Evolutionary conservation across 1,140 invertebrate species (phyloP).

Genomic region (Condylostylus longicornis): DNA sequence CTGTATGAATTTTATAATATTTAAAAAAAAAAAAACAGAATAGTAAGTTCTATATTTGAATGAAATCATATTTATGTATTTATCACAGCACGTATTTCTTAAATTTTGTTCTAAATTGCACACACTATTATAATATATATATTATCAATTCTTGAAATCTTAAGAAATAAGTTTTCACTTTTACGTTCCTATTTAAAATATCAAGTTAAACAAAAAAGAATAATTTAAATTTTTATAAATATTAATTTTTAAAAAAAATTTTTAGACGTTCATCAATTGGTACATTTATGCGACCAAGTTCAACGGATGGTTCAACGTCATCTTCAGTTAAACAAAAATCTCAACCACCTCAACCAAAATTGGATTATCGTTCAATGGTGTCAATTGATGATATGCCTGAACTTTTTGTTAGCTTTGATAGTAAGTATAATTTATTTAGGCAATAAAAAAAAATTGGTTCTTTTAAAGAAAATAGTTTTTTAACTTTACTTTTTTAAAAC

Average conservation of each 20-base stretch:
- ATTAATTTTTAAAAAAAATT: background rate
- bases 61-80: too few relatives aligned
- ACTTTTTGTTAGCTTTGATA: conserved; percentile 84
- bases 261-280: conserved; percentile 31
- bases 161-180: too few relatives aligned
- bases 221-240: background rate
- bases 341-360: conserved; percentile 47
- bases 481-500: too few relatives aligned
- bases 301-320: conserved; percentile 59
- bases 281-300: conserved; percentile 35
- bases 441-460: too few relatives aligned
- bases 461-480: too few relatives aligned
- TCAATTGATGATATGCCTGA: conserved; percentile 88
- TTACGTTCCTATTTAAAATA: background rate
- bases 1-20: too few relatives aligned
- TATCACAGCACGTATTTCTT: too few relatives aligned
- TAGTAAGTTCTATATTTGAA: too few relatives aligned
- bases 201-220: background rate
- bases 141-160: too few relatives aligned
- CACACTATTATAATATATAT: too few relatives aligned
- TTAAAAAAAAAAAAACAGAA: too few relatives aligned
- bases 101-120: too few relatives aligned
- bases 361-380: conserved; percentile 83
- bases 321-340: conserved; percentile 37
- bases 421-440: conserved; percentile 55